Evolutionary conservation across 2,113 vertebrate genomes (phyloP).

Genomic region (Mixornis gularis): DNA sequence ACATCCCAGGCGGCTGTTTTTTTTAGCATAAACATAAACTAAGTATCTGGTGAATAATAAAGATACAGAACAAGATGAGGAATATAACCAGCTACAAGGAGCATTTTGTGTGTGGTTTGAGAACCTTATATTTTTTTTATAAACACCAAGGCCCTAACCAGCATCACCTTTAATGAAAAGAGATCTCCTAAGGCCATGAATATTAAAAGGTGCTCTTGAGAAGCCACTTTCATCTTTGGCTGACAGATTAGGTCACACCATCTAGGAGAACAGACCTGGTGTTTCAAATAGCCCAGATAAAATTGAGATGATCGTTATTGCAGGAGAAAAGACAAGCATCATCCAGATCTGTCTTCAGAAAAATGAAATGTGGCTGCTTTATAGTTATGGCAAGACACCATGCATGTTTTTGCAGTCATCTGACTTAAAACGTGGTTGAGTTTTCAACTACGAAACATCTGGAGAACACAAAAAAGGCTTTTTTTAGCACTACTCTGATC

Average conservation of each 20-base stretch:
- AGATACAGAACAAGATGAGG: not conserved
- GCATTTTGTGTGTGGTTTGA: not conserved
- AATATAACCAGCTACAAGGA: not conserved
- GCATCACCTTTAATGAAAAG: not conserved
- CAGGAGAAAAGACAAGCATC: not conserved
- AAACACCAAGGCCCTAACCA: not conserved
- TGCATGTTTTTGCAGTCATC: not conserved
- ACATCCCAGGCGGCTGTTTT: not conserved
- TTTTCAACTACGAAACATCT: conserved; percentile 14
- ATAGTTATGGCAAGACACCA: not conserved
- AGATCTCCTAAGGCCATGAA: not conserved
- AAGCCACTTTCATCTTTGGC: not conserved
- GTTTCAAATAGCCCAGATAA: not conserved
- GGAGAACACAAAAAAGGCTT: not conserved
- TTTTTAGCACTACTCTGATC: not conserved
- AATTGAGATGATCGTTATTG: not conserved
- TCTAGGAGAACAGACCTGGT: not conserved
- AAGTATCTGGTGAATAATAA: not conserved
- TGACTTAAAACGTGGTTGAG: not conserved
- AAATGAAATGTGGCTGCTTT: not conserved
- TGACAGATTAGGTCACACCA: not conserved
- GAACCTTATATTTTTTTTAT: not conserved
- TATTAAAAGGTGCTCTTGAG: not conserved
- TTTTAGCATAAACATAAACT: not conserved
- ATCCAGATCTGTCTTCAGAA: not conserved